These are phyloP conservation scores for Setophaga coronata DNA, from an alignment of 2,113 vertebrate genomes.

Conservation along the genomic window DNA sequence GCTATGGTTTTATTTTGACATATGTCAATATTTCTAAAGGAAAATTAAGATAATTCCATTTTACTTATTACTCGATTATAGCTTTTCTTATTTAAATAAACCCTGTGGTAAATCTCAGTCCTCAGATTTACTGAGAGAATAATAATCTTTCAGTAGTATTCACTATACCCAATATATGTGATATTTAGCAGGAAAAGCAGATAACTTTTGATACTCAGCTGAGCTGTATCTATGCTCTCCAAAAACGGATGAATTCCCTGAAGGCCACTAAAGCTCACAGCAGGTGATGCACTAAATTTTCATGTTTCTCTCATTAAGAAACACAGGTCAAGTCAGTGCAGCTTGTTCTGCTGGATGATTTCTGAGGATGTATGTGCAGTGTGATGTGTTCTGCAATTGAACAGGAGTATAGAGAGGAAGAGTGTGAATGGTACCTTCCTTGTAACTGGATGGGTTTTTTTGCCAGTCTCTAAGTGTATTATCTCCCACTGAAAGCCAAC, in stretches of 20 bases:
- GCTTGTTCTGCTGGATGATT: neutral
- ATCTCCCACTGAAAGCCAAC: neutral
- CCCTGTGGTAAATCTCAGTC: neutral
- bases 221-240: neutral
- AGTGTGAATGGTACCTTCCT: neutral
- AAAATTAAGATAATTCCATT: neutral
- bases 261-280: neutral
- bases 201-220: neutral
- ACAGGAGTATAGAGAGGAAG: neutral
- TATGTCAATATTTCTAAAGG: neutral
- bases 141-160: neutral
- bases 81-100: neutral
- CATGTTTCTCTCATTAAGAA: neutral
- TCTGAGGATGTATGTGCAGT: neutral
- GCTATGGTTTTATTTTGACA: neutral
- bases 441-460: neutral
- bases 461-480: neutral
- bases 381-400: neutral
- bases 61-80: neutral
- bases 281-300: neutral
- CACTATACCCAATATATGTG: neutral
- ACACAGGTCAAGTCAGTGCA: neutral
- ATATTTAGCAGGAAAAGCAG: neutral
- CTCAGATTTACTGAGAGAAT: neutral
- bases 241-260: neutral